Evolutionary conservation across 2,113 vertebrate genomes (phyloP), one percentile per base, ranked within the genome.

Genomic region (Ceyx cyanopectus): DNA sequence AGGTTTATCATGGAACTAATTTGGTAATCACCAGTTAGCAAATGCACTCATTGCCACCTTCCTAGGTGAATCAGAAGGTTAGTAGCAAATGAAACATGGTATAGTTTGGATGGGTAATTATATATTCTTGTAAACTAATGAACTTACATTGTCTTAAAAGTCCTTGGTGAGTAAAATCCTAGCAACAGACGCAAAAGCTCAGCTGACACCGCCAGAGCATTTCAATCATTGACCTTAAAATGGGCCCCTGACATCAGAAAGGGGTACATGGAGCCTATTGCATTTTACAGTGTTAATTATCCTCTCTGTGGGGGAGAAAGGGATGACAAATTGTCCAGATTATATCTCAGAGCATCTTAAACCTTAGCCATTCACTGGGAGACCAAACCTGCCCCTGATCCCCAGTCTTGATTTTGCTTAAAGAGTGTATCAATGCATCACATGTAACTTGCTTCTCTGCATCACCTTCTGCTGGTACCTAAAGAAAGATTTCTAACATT

Each of bases 1-100:
- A 95, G 89, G 92, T 97, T 97, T 96, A 96, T 97, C 97, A 95
- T 95, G 92, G 94, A 97, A 94, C 94, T 97, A 92, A 97, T 97
- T 97, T 97, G 92, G 91, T 97, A 97, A 97, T 97, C 93, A 96
- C 89, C 85, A 89, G 97, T 93, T 96, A 97, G 85, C 67, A 91
- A 97, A 97, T 72, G 78, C n/a, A 32, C 63, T 95, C 69, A 61
- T 75, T 86, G 81, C 92, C 94, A 96, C 87, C 91, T 97, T 72
- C 94, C 94, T 63, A 29, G 87, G 79, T 93, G 94, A 95, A 89
- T 94, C 94, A 93, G 95, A 95, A 97, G 94, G 95, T 95, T 95
- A 94, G 94, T 89, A 61, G 63, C 40, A 89, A 96, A 77, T 74
- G 63, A 86, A 94, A 92, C 57, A 37, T 68, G 80, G 94, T 95